Evolutionary conservation across 2,113 vertebrate genomes (phyloP).

Genomic region (Phaethornis superciliosus): DNA sequence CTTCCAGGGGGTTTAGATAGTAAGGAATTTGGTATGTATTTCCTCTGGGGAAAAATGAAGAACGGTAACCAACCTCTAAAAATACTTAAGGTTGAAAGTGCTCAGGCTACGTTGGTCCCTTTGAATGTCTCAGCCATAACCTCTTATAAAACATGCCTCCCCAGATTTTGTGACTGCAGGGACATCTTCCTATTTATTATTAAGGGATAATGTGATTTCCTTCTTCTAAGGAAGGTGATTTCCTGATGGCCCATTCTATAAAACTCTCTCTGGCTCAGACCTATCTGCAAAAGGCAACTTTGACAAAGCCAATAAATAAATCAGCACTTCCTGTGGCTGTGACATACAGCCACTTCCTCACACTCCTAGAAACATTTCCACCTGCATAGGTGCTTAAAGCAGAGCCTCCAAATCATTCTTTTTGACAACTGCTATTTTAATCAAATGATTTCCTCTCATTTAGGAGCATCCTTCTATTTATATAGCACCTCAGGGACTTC

Average conservation of each 20-base stretch:
- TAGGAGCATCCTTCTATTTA: constrained; percentile 34
- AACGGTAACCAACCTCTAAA: not conserved
- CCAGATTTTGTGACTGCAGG: not conserved
- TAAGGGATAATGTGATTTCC: not conserved
- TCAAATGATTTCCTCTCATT: constrained; percentile 25
- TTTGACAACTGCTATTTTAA: constrained; percentile 3
- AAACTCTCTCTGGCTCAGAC: constrained; percentile 11
- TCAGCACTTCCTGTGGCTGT: constrained; percentile 52
- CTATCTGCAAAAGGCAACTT: not conserved
- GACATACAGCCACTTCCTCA: constrained; percentile 13
- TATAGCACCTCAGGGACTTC: constrained; percentile 27
- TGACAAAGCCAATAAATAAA: constrained; percentile 30
- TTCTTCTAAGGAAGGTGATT: not conserved
- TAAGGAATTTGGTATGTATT: not conserved
- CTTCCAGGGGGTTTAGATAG: not conserved
- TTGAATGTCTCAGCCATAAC: not conserved
- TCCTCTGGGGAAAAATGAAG: not conserved
- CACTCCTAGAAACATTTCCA: constrained; percentile 30
- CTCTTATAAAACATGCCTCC: not conserved
- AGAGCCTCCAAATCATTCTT: constrained; percentile 2
- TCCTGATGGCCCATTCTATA: constrained; percentile 22
- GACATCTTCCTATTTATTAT: constrained; percentile 23
- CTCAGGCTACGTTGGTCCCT: not conserved
- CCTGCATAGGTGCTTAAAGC: not conserved
- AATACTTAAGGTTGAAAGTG: not conserved